A percentile compares a stretch with the other conserved stretches of the same genome.
Evolutionary conservation across 2,888 invertebrate species (phyloP).

Genomic region (Glyphotaelius pellucidus): DNA sequence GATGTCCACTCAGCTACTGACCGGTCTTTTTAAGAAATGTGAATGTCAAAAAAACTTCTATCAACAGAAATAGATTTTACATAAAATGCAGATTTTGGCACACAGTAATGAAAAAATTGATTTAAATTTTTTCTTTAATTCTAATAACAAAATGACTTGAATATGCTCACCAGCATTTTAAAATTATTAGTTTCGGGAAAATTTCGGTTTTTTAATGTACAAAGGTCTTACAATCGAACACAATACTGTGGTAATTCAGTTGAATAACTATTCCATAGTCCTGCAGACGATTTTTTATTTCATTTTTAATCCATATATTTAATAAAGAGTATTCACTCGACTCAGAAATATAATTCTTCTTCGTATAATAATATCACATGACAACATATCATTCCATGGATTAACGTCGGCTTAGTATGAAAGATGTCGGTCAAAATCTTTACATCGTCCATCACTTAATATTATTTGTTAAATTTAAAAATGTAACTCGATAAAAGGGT

Average conservation of each 20-base stretch:
- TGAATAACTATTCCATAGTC: neutral
- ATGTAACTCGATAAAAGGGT: slow-evolving; percentile 3
- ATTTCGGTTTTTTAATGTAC: too few species aligned
- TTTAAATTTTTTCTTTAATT: too few species aligned
- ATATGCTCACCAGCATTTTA: too few species aligned
- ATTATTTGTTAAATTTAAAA: slow-evolving; percentile 60
- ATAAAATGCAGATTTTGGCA: too few species aligned
- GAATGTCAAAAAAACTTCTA: too few species aligned
- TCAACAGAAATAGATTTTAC: too few species aligned
- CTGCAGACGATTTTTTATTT: neutral
- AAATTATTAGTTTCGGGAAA: too few species aligned
- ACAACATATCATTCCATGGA: slow-evolving; percentile 44
- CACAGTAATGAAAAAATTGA: too few species aligned
- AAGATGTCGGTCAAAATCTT: slow-evolving; percentile 55
- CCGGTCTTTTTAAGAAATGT: too few species aligned
- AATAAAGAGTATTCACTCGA: neutral
- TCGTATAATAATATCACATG: neutral
- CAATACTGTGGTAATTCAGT: neutral
- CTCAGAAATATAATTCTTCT: neutral
- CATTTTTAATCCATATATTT: neutral
- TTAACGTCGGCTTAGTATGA: slow-evolving; percentile 64
- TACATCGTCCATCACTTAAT: slow-evolving; percentile 43
- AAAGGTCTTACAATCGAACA: neutral
- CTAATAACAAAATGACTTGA: too few species aligned
- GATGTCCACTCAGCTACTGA: too few species aligned